Percentiles rank a stretch among this genome's conserved stretches.
Conservation (phyloP, 92 coral and sea anemone genomes). For the Blastomussa wellsi region DNA sequence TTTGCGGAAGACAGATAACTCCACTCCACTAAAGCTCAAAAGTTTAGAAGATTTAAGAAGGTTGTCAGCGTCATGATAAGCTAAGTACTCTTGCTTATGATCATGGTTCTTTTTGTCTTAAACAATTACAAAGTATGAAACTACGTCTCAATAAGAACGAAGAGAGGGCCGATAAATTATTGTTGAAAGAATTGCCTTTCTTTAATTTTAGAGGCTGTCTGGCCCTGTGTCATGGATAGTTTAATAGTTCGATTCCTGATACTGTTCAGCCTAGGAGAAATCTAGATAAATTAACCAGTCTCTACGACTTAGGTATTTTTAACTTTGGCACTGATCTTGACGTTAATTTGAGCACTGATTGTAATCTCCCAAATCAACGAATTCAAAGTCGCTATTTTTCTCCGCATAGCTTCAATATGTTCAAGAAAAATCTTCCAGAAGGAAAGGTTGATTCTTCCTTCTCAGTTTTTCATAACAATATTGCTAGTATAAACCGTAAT, state of each 20-base stretch:
- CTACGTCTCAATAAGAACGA: constrained; percentile 25
- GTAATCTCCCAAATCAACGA: constrained; percentile 30
- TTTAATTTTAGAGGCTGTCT: constrained; percentile 1
- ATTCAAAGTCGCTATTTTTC: constrained; percentile 18
- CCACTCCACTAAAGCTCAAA: constrained; percentile 14
- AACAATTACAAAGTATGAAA: constrained; percentile 13
- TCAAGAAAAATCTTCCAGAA: too few species aligned
- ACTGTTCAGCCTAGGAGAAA: constrained; percentile 20
- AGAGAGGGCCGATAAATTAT: constrained; percentile 29
- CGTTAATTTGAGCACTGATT: constrained; percentile 14
- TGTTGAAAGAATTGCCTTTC: constrained; percentile 24
- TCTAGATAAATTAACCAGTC: too few species aligned
- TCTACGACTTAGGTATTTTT: constrained; percentile 38
- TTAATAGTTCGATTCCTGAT: constrained; percentile 11
- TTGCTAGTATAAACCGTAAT: constrained; percentile 33
- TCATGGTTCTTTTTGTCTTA: constrained; percentile 12
- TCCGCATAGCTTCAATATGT: constrained; percentile 21
- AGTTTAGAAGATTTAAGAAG: constrained; percentile 9
- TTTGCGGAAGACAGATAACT: constrained; percentile 29
- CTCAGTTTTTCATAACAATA: too few species aligned
- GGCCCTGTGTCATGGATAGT: constrained; percentile 21
- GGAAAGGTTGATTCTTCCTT: too few species aligned
- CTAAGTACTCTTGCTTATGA: constrained; percentile 27
- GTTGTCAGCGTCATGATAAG: constrained; percentile 11
- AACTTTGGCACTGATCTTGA: constrained; percentile 22